phyloP scores from a whole-genome alignment of 2,888 invertebrate genomes.

The Poecilobothrus nobilitatus region DNA sequence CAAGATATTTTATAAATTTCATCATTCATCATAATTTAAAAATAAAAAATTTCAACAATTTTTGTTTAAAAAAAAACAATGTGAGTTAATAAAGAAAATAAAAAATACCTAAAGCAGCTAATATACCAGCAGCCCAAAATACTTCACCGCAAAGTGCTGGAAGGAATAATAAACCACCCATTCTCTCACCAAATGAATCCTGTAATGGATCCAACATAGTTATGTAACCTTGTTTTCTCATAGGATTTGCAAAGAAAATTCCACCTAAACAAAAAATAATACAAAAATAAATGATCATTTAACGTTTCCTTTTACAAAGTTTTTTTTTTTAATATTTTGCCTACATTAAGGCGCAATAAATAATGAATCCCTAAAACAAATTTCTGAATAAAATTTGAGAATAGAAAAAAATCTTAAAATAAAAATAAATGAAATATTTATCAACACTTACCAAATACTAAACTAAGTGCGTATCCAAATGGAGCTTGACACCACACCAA shows the following conservation, averaged over 20 bases:
- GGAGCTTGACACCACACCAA: conserved; percentile 98
- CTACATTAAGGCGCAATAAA: too few relatives aligned
- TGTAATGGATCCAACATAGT: conserved; percentile 98
- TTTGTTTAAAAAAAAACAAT: too few relatives aligned
- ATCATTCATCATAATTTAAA: too few relatives aligned
- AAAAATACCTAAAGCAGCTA: conserved; percentile 78
- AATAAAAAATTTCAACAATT: too few relatives aligned
- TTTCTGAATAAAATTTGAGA: too few relatives aligned
- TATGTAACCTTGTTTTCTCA: conserved; percentile 95
- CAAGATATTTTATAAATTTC: too few relatives aligned
- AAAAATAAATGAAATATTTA: conserved; percentile 5
- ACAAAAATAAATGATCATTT: background rate
- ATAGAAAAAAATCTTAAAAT: too few relatives aligned
- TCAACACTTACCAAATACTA: conserved; percentile 72
- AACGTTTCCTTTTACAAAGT: background rate
- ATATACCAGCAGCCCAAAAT: conserved; percentile 97
- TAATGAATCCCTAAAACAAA: too few relatives aligned
- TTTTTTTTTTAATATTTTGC: background rate
- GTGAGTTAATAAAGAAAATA: too few relatives aligned
- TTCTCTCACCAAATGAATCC: conserved; percentile 90
- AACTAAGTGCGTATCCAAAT: conserved; percentile 94
- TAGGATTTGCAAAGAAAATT: conserved; percentile 94
- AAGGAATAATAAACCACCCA: conserved; percentile 93
- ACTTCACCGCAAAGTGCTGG: conserved; percentile 97
- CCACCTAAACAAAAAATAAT: conserved; percentile 57